Conservation (phyloP, 2,113 vertebrate species). For the Helogale parvula region DNA sequence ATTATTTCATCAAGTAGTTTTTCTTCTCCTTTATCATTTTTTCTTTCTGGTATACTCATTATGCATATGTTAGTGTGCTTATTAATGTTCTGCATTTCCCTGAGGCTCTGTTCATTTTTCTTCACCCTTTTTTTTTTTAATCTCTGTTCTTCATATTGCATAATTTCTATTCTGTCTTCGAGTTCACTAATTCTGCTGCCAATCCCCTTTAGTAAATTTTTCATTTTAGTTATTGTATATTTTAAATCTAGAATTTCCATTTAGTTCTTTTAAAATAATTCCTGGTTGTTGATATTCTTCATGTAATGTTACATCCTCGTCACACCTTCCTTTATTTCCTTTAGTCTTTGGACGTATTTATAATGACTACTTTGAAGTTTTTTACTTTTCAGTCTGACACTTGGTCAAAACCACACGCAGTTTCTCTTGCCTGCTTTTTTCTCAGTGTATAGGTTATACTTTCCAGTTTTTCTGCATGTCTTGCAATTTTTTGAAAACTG, state of each 20-base stretch:
- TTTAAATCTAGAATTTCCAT: background rate
- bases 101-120: too few species aligned
- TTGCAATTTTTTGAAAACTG: background rate
- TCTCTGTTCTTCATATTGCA: background rate
- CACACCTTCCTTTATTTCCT: conserved; percentile 16
- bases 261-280: background rate
- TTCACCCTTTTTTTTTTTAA: background rate
- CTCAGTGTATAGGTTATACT: background rate
- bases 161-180: background rate
- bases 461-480: background rate
- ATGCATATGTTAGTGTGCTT: background rate
- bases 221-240: background rate
- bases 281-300: background rate
- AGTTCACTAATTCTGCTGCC: background rate
- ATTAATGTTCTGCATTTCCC: background rate
- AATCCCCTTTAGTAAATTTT: background rate
- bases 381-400: background rate
- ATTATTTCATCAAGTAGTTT: background rate
- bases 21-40: background rate
- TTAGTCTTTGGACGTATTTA: conserved; percentile 23
- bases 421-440: conserved; percentile 22
- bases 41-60: background rate
- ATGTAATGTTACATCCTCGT: background rate
- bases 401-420: background rate
- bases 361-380: background rate